Evolutionary conservation across 2,113 vertebrate genomes (phyloP), one percentile per base, ranked within the genome.

Genomic region (Poeciliopsis turrubarensis): DNA sequence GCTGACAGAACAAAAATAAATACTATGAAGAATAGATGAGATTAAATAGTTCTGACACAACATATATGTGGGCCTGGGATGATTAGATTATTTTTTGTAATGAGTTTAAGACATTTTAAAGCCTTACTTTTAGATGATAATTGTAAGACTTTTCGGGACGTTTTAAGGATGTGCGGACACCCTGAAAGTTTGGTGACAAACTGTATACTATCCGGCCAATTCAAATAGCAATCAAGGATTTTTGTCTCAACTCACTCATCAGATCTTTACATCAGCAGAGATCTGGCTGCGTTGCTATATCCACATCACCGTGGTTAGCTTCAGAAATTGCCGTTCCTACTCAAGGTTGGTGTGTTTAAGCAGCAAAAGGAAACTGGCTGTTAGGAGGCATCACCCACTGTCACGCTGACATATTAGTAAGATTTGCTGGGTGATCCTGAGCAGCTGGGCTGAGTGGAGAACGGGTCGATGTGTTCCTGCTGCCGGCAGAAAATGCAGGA

Each of bases 401-500:
- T 71, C 67, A 22, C 32, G 8, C 44, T 72, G 65, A 69, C 75
- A 78, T 27, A 44, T 34, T 54, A 41, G 47, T n/a, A 26, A 70
- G 70, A 65, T 62, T 39, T 26, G 4, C 70, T 37, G 60, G 74
- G 72, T 60, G 69, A 81, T 68, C 65, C 60, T 47, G 37, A 14
- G 25, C 51, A 25, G 29, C 69, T 22, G 1, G 37, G 39, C 27
- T 44, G 82, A 75, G 71, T 25, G 65, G 69, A 69, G 65, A 39
- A 63, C 22, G 70, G 75, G 84, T 90, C 72, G 32, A 86, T 88
- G 70, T 37, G 31, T 69, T 54, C 60, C 62, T 72, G 64, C n/a
- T 57, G 29, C 64, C 54, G 78, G 82, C 80, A 86, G 77, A 82
- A 91, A 87, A 77, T 10, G 79, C 89, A 77, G 64, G 69, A 83